These are phyloP conservation scores for Bombus haemorrhoidalis DNA, from an alignment of 1,140 invertebrate species.

Conservation along the genomic window DNA sequence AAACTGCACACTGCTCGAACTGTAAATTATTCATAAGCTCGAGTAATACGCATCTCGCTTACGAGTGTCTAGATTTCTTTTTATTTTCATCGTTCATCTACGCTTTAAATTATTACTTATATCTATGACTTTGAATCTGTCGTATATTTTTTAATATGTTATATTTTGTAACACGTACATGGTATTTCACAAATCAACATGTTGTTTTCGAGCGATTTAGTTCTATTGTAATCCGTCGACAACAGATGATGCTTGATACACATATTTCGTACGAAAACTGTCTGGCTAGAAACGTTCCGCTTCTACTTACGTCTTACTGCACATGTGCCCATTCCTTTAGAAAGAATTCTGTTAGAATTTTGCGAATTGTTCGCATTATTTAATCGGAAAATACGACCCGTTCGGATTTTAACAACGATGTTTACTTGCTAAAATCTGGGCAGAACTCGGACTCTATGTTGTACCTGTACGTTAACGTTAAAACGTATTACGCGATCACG, in stretches of 20 bases:
- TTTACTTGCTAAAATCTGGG: not conserved
- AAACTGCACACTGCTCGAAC: not conserved
- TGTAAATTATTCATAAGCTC: constrained; percentile 2
- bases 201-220: not conserved
- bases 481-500: not conserved
- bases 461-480: not conserved
- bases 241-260: not conserved
- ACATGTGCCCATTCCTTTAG: not conserved
- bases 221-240: not conserved
- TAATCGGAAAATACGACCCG: not conserved
- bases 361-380: too few relatives aligned
- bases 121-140: not conserved
- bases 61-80: not conserved
- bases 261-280: not conserved
- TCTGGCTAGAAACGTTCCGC: not conserved
- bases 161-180: not conserved
- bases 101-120: not conserved
- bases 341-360: not conserved
- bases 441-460: not conserved
- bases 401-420: not conserved
- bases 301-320: not conserved
- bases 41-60: not conserved
- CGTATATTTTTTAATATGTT: not conserved
- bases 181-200: not conserved
- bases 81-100: not conserved